Evolutionary conservation across 2,888 invertebrate species (phyloP).

Genomic region (Calliphora vomitoria): DNA sequence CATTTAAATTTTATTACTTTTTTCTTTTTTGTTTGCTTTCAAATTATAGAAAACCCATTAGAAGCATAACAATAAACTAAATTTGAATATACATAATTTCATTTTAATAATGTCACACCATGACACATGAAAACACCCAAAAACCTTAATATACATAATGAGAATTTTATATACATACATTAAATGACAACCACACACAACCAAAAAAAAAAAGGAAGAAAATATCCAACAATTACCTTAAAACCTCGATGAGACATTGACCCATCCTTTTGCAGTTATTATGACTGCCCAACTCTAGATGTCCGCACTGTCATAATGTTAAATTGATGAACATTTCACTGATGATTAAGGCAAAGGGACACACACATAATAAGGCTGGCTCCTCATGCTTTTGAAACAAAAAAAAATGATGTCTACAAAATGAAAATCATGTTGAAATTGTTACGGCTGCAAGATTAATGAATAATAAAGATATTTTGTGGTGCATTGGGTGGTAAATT

Average conservation of each 20-base stretch:
- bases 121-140: neutral
- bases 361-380: neutral
- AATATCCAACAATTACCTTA: conserved; percentile 2
- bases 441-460: conserved; percentile 48
- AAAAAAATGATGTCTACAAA: conserved; percentile 29
- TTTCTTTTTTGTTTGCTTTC: neutral
- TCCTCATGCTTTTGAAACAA: neutral
- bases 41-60: neutral
- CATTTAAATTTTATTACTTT: neutral
- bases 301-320: conserved; percentile 20
- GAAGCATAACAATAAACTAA: neutral
- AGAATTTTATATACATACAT: conserved; percentile 10
- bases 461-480: conserved; percentile 38
- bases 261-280: neutral
- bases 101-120: conserved; percentile 38
- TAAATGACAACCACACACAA: neutral
- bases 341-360: conserved; percentile 2
- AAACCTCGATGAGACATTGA: conserved; percentile 11
- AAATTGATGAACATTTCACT: conserved; percentile 32
- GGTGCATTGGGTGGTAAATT: neutral
- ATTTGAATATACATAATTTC: conserved; percentile 38
- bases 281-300: neutral
- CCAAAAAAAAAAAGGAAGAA: neutral
- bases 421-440: conserved; percentile 37
- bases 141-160: conserved; percentile 13